These are phyloP conservation scores for Ochotona curzoniae DNA, from an alignment of 2,113 vertebrate species.

Conservation along the genomic window DNA sequence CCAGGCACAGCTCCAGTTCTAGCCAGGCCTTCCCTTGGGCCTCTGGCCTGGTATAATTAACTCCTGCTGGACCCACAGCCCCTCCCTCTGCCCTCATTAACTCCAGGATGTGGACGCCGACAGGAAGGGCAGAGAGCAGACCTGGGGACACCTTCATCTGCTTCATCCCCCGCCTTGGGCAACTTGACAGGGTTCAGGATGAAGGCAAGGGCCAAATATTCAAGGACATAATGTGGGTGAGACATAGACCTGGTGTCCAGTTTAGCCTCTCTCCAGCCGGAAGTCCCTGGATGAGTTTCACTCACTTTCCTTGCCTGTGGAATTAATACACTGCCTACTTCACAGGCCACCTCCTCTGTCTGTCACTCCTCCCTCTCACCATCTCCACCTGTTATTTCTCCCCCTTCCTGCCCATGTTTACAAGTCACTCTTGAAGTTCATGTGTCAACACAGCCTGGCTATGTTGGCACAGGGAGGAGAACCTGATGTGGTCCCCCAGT, in stretches of 20 bases:
- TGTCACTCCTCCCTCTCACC: background rate
- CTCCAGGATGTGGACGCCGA: background rate
- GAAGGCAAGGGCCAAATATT: background rate
- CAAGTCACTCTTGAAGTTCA: background rate
- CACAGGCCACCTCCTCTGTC: background rate
- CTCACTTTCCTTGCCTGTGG: background rate
- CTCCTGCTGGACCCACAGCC: background rate
- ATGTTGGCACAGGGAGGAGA: background rate
- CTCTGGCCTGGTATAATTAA: slow-evolving; percentile 37
- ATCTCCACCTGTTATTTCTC: background rate
- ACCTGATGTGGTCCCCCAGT: background rate
- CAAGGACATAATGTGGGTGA: background rate
- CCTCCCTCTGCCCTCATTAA: slow-evolving; percentile 46
- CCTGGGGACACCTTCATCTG: background rate
- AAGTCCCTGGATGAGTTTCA: background rate
- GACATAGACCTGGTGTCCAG: background rate
- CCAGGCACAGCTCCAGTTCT: background rate
- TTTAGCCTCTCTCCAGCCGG: background rate
- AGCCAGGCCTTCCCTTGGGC: background rate
- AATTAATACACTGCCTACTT: background rate
- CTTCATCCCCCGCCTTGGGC: background rate
- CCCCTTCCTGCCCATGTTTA: background rate
- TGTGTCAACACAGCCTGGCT: too few relatives aligned
- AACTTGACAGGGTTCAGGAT: background rate
- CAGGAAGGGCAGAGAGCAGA: background rate